Evolutionary conservation across 92 coral and sea anemone genomes (phyloP), one percentile per base, ranked within the genome.

Genomic region (Epizoanthus scotinus): DNA sequence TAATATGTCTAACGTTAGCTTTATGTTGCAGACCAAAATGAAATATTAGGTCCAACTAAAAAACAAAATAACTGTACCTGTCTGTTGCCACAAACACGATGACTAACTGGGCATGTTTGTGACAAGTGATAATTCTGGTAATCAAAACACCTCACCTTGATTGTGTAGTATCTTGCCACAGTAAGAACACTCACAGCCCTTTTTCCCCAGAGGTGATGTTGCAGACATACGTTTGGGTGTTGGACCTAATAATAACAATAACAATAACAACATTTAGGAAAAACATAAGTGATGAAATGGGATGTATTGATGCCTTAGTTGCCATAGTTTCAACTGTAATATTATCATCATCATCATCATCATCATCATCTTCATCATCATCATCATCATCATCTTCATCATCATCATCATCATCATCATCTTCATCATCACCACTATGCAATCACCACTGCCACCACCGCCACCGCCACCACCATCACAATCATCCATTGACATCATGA

Each of bases 131-230:
- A 47, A n/a, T 26, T 7, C 12, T 21, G 18, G 40, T 40, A 17
- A 18, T 5, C 2, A 5, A 22, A n/a, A 61, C 20, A 81, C 65
- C 54, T 69, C 40, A 94, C 99, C 98, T 88, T 96, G 99, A 68
- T 93, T 96, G 74, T 96, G 99, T 19, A 96, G 91, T 42, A 96
- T 94, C 82, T 96, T 96, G 60, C 99, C 99, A 63, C 99, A 96
- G 75, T 96, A 94, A 25, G 90, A 77, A 66, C 99, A 96, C 71
- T 93, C 99, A 66, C 98, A 96, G 74, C 99, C 99, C 82, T 96
- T 96, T 86, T 96, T 96, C 22, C 99, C 99, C 17, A 96, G 86
- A 25, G 99, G 99, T 3, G 99, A 96, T 19, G 91, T 96, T 22
- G 98, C 93, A 49, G 93, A 92, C 84, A 93, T 83, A 26, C 99